phyloP scores from a whole-genome alignment of 2,888 invertebrate genomes.

The Cosmorhoe ocellata region DNA sequence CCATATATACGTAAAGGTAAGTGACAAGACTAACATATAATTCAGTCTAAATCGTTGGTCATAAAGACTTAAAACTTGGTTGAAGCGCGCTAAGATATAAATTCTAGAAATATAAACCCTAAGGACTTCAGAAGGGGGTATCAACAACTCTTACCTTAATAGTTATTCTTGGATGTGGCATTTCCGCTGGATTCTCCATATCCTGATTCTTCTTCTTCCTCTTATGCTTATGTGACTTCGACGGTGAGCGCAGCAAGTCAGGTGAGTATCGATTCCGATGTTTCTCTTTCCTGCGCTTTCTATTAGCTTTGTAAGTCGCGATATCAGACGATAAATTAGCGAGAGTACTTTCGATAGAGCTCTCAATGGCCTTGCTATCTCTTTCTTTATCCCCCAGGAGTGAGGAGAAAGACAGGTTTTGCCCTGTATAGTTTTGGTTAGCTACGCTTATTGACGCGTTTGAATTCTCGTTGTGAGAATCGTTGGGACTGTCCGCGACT shows the following conservation, averaged over 20 bases:
- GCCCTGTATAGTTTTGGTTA: conserved; percentile 59
- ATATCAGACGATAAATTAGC: conserved; percentile 76
- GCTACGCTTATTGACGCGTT: conserved; percentile 64
- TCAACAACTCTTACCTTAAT: no score
- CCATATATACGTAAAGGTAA: no score
- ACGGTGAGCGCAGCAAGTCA: conserved; percentile 84
- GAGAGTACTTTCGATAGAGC: conserved; percentile 72
- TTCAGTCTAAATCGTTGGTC: no score
- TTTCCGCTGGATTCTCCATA: conserved; percentile 76
- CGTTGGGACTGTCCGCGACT: conserved; percentile 76
- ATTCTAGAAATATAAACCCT: no score
- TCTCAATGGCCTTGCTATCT: conserved; percentile 73
- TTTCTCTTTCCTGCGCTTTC: conserved; percentile 88
- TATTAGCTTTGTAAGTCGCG: conserved; percentile 83
- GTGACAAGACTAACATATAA: no score
- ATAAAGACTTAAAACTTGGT: no score
- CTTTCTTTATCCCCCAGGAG: conserved; percentile 70
- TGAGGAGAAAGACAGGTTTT: conserved; percentile 77
- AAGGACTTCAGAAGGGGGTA: no score
- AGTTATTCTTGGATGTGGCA: conserved; percentile 88
- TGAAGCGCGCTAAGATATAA: no score
- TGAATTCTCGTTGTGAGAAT: conserved; percentile 77
- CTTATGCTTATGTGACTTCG: conserved; percentile 90
- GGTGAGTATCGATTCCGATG: conserved; percentile 89
- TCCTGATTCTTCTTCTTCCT: conserved; percentile 90